Evolutionary conservation across 1,140 invertebrate genomes (phyloP), one percentile per base, ranked within the genome.

Genomic region (Drosophila rufa): DNA sequence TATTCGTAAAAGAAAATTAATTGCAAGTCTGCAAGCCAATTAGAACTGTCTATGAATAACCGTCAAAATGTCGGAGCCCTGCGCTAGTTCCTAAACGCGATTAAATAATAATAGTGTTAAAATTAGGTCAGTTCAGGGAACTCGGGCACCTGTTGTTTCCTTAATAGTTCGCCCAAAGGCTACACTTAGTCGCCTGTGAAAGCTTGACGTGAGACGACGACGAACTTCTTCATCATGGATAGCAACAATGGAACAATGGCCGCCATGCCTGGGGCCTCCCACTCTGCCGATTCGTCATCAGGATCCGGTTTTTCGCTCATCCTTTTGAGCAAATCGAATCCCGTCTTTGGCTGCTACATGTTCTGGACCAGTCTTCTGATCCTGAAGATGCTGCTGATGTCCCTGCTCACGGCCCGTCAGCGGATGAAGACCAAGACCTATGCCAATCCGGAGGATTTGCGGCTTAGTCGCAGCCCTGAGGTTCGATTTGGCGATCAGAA

Each of bases 361-460:
- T 94, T 94, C 65, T 94, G 93, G 82, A 80, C 91, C 22, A 93
- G 89, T 11, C 51, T 95, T 14, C 81, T 95, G 46, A 70, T 94
- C 2, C 12, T 94, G 0, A 95, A 95, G 79, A 94, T 94, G 90
- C 57, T 94, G 45, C 3, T 86, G 0, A 94, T 95, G 94, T 82
- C 93, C 11, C 36, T 93, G 25, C 62, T 94, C n/a, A 95, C 94
- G 0, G 93, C 81, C 0, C 67, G 87, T 9, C 91, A 93, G 38
- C 76, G 94, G 22, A 76, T 94, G n/a, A 89, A 79, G 17, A 94
- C 94, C 46, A 92, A 92, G 55, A 83, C 77, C 0, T 86, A 71
- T 50, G 82, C 78, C 38, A 92, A 91, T 64, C 79, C 89, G 0
- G 84, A 92, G 62, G 85, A 92, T 55, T 58, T 90, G 19, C 70